Evolutionary conservation across 2,888 invertebrate species (phyloP).

Genomic region (Eupeodes latifasciatus): DNA sequence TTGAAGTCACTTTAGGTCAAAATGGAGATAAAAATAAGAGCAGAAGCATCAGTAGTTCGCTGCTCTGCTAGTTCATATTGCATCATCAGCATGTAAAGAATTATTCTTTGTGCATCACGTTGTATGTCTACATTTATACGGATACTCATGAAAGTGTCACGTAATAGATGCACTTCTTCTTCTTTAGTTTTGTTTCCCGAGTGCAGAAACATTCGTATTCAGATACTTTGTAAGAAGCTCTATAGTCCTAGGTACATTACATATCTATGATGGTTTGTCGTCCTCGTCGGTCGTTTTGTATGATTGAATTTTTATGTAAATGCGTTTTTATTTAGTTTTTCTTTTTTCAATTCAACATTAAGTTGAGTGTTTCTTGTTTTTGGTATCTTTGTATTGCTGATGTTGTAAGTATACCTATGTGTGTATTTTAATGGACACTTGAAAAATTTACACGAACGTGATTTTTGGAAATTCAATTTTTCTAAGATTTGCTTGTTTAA

Average conservation of each 20-base stretch:
- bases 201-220: conserved; percentile 12
- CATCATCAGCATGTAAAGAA: conserved; percentile 36
- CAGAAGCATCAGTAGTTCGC: conserved; percentile 34
- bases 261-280: not conserved
- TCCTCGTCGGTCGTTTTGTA: conserved; percentile 19
- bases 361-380: conserved; percentile 10
- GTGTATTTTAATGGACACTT: not conserved
- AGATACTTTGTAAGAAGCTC: not conserved
- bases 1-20: conserved; percentile 62
- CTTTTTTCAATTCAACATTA: conserved; percentile 29
- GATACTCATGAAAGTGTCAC: conserved; percentile 50
- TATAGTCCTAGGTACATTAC: too few relatives aligned
- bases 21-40: conserved; percentile 52
- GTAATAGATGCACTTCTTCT: conserved; percentile 61
- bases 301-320: conserved; percentile 73
- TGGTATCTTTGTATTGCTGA: not conserved
- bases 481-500: not conserved
- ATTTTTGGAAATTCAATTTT: conserved; percentile 1
- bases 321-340: conserved; percentile 47
- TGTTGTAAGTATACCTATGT: not conserved
- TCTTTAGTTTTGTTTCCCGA: not conserved
- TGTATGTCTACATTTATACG: not conserved
- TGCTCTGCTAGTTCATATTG: conserved; percentile 16
- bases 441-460: conserved; percentile 1
- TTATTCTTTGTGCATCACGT: conserved; percentile 40